Base-by-base conservation (phyloP, 2,113 vertebrate genomes). In the Serranochromis macrocephalus region DNA sequence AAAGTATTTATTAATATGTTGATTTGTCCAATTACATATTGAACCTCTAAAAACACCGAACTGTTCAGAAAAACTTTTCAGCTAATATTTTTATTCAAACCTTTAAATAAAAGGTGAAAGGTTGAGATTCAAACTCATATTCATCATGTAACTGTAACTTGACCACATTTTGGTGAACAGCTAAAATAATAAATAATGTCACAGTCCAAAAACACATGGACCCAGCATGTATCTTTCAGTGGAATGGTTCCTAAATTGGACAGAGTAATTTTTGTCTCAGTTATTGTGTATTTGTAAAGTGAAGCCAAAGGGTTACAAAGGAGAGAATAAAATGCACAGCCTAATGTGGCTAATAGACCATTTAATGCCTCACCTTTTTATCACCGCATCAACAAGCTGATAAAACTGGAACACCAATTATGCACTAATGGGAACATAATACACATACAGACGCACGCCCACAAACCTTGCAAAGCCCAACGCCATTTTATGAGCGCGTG, bases 381-480 rank as follows among this genome's bases (percentile, higher is more conserved):
- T 91, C 80, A 80, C 51, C 53, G 38, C 53, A 85, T 90, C 73
- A 90, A 86, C 84, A 87, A 84, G 83, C 82, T 84, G 82, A 92
- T 89, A 90, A 88, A 80, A 89, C 13, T 63, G 21, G 49, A 80
- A 84, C 42, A 58, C 57, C 81, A 84, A 85, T 89, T 84, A 92
- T 29, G 17, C 40, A 49, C 79, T 87, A 82, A 89, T 86, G 36
- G 82, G 51, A 81, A 78, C 38, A 84, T 54, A 89, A 42, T 21
- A 31, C 4, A 14, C 6, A 17, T 21, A 54, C 71, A 53, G 66
- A 81, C 12, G 38, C 49, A 71, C 3, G 14, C 29, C 75, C 9
- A 8, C 10, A 83, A 29, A 78, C 21, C 7, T 78, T 6, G 49
- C 45, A 78, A 51, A 31, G 45, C 45, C 73, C 45, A 78, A 78